Percentiles rank a stretch among this genome's conserved stretches.
Conservation (phyloP, 2,113 vertebrate genomes). For the Xiphophorus hellerii region DNA sequence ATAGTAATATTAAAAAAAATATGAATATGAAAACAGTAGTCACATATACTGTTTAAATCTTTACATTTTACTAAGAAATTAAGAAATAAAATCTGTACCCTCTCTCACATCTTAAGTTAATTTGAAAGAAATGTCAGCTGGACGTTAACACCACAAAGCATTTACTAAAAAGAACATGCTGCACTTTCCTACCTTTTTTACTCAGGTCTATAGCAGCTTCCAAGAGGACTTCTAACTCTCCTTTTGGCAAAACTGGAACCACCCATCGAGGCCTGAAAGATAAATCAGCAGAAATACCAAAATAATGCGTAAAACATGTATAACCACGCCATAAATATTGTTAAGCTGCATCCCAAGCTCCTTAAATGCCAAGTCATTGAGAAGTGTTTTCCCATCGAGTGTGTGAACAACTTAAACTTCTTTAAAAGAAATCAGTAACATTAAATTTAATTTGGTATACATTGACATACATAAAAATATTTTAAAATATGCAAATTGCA, state of each 20-base stretch:
- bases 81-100: background rate
- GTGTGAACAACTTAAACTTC: background rate
- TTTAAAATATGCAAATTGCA: background rate
- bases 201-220: slow-evolving; percentile 99
- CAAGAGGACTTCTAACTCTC: slow-evolving; percentile 99
- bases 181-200: slow-evolving; percentile 91
- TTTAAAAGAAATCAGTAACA: background rate
- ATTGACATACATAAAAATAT: background rate
- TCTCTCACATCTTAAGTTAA: background rate
- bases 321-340: background rate
- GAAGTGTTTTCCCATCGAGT: too few relatives aligned
- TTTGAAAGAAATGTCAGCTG: background rate
- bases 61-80: background rate
- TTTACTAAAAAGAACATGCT: background rate
- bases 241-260: slow-evolving; percentile 99
- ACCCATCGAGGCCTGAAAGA: slow-evolving; percentile 95
- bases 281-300: background rate
- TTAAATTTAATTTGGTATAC: background rate
- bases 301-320: background rate
- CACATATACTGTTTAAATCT: too few relatives aligned
- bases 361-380: background rate
- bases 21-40: too few relatives aligned
- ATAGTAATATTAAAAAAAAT: too few relatives aligned
- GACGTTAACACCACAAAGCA: background rate
- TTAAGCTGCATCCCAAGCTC: background rate